Evolutionary conservation across 2,113 vertebrate species (phyloP).

Genomic region (Plectropomus leopardus): DNA sequence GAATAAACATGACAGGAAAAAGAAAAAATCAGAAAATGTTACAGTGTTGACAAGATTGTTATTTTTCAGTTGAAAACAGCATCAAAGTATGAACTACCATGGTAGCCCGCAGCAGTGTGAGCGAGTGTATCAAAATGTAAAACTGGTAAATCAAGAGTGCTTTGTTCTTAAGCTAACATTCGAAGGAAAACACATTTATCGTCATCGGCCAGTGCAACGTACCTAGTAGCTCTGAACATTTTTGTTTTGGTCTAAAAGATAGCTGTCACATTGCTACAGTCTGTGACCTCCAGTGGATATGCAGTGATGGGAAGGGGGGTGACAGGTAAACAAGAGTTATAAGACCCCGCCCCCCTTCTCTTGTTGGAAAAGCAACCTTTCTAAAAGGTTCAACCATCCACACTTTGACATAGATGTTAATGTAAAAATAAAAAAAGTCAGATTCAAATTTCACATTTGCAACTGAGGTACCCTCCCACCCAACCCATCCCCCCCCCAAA

Average conservation of each 20-base stretch:
- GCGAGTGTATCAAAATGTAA: slow-evolving; percentile 67
- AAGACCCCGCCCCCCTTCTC: slow-evolving; percentile 16
- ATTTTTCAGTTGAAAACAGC: slow-evolving; percentile 86
- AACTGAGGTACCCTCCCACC: slow-evolving; percentile 61
- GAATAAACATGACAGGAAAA: slow-evolving; percentile 78
- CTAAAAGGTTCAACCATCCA: slow-evolving; percentile 57
- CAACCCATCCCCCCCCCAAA: background rate
- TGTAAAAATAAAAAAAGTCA: slow-evolving; percentile 64
- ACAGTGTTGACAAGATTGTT: slow-evolving; percentile 94
- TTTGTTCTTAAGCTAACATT: slow-evolving; percentile 70
- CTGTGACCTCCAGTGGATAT: slow-evolving; percentile 77
- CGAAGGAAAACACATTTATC: slow-evolving; percentile 45
- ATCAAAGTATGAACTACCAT: slow-evolving; percentile 57
- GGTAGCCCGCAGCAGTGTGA: slow-evolving; percentile 48
- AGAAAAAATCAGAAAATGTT: slow-evolving; percentile 86
- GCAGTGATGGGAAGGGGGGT: slow-evolving; percentile 43
- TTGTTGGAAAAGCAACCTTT: slow-evolving; percentile 46
- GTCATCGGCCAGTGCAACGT: slow-evolving; percentile 76
- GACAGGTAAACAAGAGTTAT: slow-evolving; percentile 56
- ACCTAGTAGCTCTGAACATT: slow-evolving; percentile 66
- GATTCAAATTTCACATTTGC: slow-evolving; percentile 84
- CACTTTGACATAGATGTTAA: slow-evolving; percentile 73
- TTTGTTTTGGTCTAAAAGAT: slow-evolving; percentile 75
- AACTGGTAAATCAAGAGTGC: slow-evolving; percentile 68
- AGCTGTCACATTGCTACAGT: slow-evolving; percentile 75